These are phyloP conservation scores for Gallinago jamesoni DNA, from an alignment of 2,113 vertebrate genomes.

Conservation along the genomic window DNA sequence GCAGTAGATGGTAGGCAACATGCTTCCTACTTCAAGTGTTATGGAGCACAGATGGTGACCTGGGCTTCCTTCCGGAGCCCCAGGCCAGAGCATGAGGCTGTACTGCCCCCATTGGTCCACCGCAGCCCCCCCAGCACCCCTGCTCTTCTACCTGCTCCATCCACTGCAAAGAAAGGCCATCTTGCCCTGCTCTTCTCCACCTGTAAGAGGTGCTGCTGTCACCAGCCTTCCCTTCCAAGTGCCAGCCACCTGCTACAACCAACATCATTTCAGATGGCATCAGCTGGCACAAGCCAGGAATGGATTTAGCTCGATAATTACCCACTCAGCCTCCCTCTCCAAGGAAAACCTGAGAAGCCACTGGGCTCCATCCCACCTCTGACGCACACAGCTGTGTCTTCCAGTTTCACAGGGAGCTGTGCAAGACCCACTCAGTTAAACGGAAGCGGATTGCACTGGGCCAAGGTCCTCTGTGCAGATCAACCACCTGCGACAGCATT, in stretches of 20 bases:
- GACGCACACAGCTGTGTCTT: fast-evolving
- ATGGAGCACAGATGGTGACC: fast-evolving
- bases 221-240: not conserved
- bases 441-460: fast-evolving
- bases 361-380: not conserved
- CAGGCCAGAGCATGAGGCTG: not conserved
- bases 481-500: not conserved
- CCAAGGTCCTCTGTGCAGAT: not conserved
- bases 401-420: not conserved
- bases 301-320: not conserved
- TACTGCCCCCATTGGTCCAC: fast-evolving
- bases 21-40: not conserved
- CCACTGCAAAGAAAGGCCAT: not conserved
- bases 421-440: not conserved
- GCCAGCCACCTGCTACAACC: not conserved
- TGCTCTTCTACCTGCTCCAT: not conserved
- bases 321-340: not conserved
- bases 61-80: not conserved
- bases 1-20: not conserved
- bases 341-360: not conserved
- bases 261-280: not conserved
- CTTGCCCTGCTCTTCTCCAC: not conserved
- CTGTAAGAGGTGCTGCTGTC: not conserved
- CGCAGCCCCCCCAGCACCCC: fast-evolving
- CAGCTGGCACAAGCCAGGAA: not conserved